These are phyloP conservation scores for Sebastes oblongus DNA, from an alignment of 2,797 vertebrate species.

Conservation along the genomic window DNA sequence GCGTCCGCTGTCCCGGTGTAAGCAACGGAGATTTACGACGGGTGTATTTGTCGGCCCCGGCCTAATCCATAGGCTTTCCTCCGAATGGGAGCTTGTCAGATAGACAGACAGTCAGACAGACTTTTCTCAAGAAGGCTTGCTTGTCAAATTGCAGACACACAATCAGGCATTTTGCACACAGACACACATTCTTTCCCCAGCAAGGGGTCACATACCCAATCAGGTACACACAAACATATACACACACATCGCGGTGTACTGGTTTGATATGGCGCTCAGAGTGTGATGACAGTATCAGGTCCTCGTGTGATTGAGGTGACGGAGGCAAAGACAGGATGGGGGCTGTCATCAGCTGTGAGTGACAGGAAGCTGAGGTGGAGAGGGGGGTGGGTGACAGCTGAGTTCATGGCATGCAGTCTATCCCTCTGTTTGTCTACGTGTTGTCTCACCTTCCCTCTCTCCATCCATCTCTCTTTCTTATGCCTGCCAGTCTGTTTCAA, in stretches of 20 bases:
- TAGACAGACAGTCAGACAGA: conserved; percentile 48
- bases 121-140: conserved; percentile 52
- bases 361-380: conserved; percentile 63
- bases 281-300: conserved; percentile 79
- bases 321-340: conserved; percentile 73
- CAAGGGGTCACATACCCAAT: conserved; percentile 69
- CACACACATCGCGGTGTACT: conserved; percentile 34
- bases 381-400: conserved; percentile 38
- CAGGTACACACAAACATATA: conserved; percentile 55
- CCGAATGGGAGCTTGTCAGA: conserved; percentile 63
- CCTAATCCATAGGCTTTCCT: conserved; percentile 64
- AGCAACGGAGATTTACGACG: conserved; percentile 61
- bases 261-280: conserved; percentile 58
- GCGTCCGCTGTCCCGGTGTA: conserved; percentile 34
- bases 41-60: conserved; percentile 53
- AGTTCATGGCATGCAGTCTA: conserved; percentile 66
- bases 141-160: conserved; percentile 63
- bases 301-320: conserved; percentile 79
- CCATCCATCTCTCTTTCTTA: conserved; percentile 49
- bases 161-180: conserved; percentile 24
- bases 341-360: conserved; percentile 76
- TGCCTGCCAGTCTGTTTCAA: conserved; percentile 63
- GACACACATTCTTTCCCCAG: conserved; percentile 36
- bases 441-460: conserved; percentile 47
- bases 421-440: conserved; percentile 52